phyloP scores from a whole-genome alignment of 2,888 invertebrate genomes.

The Heliconius cydno region DNA sequence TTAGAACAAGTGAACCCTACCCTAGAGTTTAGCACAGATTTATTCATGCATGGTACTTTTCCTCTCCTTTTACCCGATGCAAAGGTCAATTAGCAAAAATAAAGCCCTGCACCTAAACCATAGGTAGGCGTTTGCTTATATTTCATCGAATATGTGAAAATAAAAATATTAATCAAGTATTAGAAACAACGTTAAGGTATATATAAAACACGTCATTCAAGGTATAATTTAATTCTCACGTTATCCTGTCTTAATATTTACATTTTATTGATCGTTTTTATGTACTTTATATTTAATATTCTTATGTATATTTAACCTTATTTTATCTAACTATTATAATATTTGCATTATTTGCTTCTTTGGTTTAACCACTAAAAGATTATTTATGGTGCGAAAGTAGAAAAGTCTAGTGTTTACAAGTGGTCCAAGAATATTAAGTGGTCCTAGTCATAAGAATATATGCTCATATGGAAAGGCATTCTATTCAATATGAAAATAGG shows the following conservation, averaged over 20 bases:
- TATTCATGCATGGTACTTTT: neutral
- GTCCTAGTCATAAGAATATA: conserved; percentile 45
- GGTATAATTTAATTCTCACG: neutral
- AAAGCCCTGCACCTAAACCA: neutral
- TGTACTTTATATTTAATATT: neutral
- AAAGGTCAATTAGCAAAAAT: neutral
- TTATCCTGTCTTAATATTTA: conserved; percentile 6
- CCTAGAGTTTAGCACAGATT: neutral
- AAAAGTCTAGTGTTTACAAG: conserved; percentile 28
- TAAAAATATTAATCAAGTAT: neutral
- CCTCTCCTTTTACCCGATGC: neutral
- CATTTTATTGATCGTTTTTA: neutral
- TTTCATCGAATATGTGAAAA: neutral
- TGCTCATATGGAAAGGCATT: conserved; percentile 6
- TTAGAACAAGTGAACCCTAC: neutral
- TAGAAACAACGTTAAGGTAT: neutral
- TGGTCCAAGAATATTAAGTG: conserved; percentile 42
- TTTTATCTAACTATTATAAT: neutral
- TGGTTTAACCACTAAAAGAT: conserved; percentile 23
- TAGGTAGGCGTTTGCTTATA: conserved; percentile 17
- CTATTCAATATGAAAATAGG: neutral
- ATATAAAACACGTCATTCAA: neutral
- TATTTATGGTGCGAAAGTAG: conserved; percentile 30
- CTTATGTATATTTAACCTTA: neutral
- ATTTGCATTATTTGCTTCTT: conserved; percentile 21